Evolutionary conservation across 2,888 invertebrate genomes (phyloP).

Genomic region (Sipha maydis): DNA sequence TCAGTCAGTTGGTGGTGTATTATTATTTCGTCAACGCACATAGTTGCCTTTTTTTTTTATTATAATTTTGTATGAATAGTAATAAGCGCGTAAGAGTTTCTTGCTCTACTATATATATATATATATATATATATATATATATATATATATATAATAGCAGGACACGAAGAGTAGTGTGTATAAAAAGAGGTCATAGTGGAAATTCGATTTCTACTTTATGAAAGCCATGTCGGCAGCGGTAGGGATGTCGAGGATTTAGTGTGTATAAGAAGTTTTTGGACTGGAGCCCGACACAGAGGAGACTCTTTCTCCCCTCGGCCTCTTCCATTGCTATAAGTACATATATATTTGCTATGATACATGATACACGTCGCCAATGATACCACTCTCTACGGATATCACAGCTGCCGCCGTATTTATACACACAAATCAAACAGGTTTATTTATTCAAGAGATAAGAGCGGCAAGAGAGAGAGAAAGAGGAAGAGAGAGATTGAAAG

Average conservation of each 20-base stretch:
- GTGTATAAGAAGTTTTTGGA: conserved; percentile 52
- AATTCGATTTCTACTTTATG: conserved; percentile 56
- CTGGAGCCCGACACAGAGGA: conserved; percentile 48
- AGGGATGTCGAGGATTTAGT: conserved; percentile 34
- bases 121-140: conserved; percentile 13
- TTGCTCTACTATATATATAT: background rate
- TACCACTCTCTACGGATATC: background rate
- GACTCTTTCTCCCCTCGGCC: conserved; percentile 22
- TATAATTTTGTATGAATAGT: conserved; percentile 26
- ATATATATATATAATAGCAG: conserved; percentile 8
- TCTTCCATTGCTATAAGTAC: background rate
- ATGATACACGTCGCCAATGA: background rate
- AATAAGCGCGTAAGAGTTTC: conserved; percentile 5
- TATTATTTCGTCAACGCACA: background rate
- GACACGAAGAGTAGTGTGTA: background rate
- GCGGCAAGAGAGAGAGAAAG: background rate
- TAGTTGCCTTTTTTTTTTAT: background rate
- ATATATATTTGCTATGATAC: background rate
- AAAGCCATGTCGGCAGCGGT: background rate
- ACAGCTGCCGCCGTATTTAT: background rate
- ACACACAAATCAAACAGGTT: conserved; percentile 56
- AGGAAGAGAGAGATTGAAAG: no score
- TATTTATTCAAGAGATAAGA: conserved; percentile 7
- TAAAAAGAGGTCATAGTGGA: conserved; percentile 44
- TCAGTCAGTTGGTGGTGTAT: background rate